These are phyloP conservation scores for Eilema sororculum DNA, from an alignment of 2,888 invertebrate genomes.

Conservation along the genomic window DNA sequence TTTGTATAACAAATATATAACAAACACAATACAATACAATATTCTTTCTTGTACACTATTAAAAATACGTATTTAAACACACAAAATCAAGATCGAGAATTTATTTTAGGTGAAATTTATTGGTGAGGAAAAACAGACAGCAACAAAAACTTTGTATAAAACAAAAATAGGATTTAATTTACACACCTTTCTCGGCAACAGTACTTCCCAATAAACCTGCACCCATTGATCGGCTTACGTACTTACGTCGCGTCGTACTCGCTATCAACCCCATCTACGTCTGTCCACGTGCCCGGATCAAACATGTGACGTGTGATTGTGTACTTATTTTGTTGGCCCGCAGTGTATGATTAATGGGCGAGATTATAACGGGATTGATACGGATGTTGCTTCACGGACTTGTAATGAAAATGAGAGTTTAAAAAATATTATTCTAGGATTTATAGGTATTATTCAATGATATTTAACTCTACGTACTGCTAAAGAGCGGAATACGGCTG, in stretches of 20 bases:
- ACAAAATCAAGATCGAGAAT: too few species aligned
- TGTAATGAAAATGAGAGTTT: background rate
- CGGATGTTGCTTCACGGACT: background rate
- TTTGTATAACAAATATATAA: too few species aligned
- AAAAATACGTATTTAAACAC: too few species aligned
- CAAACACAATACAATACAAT: too few species aligned
- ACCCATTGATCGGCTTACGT: constrained; percentile 76
- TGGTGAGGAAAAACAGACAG: background rate
- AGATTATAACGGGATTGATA: constrained; percentile 59
- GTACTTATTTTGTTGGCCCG: constrained; percentile 66
- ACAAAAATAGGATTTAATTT: constrained; percentile 2
- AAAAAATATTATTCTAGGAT: background rate
- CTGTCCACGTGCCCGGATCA: constrained; percentile 77
- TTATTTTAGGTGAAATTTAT: too few species aligned
- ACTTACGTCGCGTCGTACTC: constrained; percentile 53
- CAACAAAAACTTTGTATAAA: background rate
- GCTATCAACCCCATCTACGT: constrained; percentile 59
- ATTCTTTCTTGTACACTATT: too few species aligned
- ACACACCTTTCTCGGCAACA: constrained; percentile 45
- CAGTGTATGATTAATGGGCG: constrained; percentile 70
- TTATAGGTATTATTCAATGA: too few species aligned
- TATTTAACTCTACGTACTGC: too few species aligned
- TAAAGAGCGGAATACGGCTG: too few species aligned
- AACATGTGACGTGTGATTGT: constrained; percentile 70
- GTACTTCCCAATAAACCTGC: constrained; percentile 65